Conservation (phyloP, 2,113 vertebrate species). For the Cephalopholis sonnerati region DNA sequence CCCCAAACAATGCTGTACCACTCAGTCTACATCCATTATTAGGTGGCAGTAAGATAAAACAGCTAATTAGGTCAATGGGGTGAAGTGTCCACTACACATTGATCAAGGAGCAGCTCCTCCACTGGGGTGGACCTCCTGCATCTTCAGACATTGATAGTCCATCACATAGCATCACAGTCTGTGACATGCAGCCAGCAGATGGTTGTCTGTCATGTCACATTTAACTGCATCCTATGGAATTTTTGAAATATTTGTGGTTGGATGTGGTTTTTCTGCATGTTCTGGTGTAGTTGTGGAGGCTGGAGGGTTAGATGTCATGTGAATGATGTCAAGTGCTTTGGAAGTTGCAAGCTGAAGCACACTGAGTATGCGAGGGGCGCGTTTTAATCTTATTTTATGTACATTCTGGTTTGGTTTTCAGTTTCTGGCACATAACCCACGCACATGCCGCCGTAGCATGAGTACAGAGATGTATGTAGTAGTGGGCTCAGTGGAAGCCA, state of each 20-base stretch:
- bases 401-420: slow-evolving; percentile 1
- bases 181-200: slow-evolving; percentile 28
- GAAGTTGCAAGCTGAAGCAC: slow-evolving; percentile 12
- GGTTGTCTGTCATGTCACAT: slow-evolving; percentile 33
- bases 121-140: slow-evolving; percentile 41
- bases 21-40: slow-evolving; percentile 42
- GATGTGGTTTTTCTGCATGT: slow-evolving; percentile 2
- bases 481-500: not conserved
- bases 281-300: slow-evolving; percentile 11
- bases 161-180: slow-evolving; percentile 47
- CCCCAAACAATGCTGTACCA: slow-evolving; percentile 37
- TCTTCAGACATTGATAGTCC: slow-evolving; percentile 46
- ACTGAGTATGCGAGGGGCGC: not conserved
- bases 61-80: slow-evolving; percentile 62
- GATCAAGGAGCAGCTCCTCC: slow-evolving; percentile 39
- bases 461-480: not conserved
- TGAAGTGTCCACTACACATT: slow-evolving; percentile 60
- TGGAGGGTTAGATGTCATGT: not conserved
- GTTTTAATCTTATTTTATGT: not conserved
- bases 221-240: not conserved
- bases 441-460: not conserved
- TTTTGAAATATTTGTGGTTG: not conserved
- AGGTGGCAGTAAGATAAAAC: slow-evolving; percentile 45
- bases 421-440: not conserved
- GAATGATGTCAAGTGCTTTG: not conserved